A percentile compares a stretch with the other conserved stretches of the same genome.
These are phyloP conservation scores for Apeltes quadracus DNA, from an alignment of 2,113 vertebrate species.

Conservation along the genomic window DNA sequence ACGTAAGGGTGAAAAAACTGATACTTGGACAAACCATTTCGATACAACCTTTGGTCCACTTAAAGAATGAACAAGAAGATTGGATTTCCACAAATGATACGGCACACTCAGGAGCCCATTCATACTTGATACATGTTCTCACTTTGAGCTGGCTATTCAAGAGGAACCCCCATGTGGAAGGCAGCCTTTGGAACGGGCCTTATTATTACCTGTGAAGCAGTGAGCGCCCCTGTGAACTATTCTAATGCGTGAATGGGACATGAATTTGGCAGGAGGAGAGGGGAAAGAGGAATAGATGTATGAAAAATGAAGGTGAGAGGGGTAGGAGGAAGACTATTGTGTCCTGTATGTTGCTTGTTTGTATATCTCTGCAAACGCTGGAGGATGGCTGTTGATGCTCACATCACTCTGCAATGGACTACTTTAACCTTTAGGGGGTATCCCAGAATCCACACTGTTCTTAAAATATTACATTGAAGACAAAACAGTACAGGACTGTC, in stretches of 20 bases:
- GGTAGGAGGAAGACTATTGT: constrained; percentile 43
- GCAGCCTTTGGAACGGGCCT: constrained; percentile 74
- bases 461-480: constrained; percentile 18
- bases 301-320: constrained; percentile 27
- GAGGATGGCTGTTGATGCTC: constrained; percentile 8
- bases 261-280: constrained; percentile 22
- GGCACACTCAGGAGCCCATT: constrained; percentile 66
- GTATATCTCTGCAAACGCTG: constrained; percentile 36
- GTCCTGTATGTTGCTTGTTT: constrained; percentile 22
- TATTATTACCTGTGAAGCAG: constrained; percentile 78
- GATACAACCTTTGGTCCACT: constrained; percentile 66
- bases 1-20: constrained; percentile 2
- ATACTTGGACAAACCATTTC: constrained; percentile 53
- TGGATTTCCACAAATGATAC: constrained; percentile 69
- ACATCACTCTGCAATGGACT: constrained; percentile 43
- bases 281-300: constrained; percentile 9
- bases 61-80: constrained; percentile 68
- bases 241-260: constrained; percentile 66
- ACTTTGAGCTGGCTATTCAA: constrained; percentile 74
- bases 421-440: constrained; percentile 64
- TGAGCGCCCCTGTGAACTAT: constrained; percentile 72
- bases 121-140: constrained; percentile 66
- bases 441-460: constrained; percentile 46
- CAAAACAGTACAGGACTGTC: too few species aligned
- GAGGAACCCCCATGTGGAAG: constrained; percentile 74